phyloP scores from a whole-genome alignment of 1,140 invertebrate genomes.

The Odontomachus brunneus region DNA sequence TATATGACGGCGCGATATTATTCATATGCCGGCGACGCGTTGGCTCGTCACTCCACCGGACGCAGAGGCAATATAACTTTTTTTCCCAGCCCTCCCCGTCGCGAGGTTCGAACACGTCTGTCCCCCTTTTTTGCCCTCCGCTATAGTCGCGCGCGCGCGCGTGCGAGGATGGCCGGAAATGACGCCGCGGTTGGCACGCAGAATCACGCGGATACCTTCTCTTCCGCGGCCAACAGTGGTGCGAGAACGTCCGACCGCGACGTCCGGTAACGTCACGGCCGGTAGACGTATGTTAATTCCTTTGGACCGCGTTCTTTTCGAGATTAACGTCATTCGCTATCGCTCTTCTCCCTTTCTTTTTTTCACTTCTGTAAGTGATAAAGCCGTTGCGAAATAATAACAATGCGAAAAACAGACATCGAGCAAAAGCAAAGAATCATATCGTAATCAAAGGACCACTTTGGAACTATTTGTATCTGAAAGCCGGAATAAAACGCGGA shows the following conservation, averaged over 20 bases:
- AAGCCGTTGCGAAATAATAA: too few relatives aligned
- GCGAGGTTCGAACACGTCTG: slow-evolving; percentile 17
- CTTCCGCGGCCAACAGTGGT: background rate
- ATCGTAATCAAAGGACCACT: too few relatives aligned
- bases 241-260: slow-evolving; percentile 1
- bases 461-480: too few relatives aligned
- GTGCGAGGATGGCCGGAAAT: slow-evolving; percentile 40
- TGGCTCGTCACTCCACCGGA: slow-evolving; percentile 68
- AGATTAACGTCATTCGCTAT: background rate
- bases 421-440: too few relatives aligned
- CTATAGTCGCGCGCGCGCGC: slow-evolving; percentile 5
- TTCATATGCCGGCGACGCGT: slow-evolving; percentile 77
- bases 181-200: slow-evolving; percentile 37
- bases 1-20: slow-evolving; percentile 76
- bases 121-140: slow-evolving; percentile 33
- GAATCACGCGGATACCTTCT: slow-evolving; percentile 36
- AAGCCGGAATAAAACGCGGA: too few relatives aligned
- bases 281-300: background rate
- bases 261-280: background rate
- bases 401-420: too few relatives aligned
- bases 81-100: slow-evolving; percentile 47
- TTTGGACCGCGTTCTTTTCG: background rate
- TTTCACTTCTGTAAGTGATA: too few relatives aligned
- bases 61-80: slow-evolving; percentile 79
- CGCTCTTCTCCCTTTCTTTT: too few relatives aligned